phyloP scores from a whole-genome alignment of 2,888 invertebrate genomes.

The Diaprepes abbreviatus region DNA sequence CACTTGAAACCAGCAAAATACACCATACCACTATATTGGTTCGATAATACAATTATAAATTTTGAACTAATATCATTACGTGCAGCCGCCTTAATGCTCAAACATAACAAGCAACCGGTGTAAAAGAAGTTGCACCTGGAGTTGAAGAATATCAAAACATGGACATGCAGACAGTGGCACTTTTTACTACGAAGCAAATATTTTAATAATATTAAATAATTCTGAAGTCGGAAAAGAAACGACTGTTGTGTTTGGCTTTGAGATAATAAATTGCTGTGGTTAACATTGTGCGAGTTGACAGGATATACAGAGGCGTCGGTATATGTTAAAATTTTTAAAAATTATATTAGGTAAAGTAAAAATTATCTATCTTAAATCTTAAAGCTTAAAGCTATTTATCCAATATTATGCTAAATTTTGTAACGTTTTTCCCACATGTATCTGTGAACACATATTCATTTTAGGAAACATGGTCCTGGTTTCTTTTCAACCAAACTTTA shows the following conservation, averaged over 20 bases:
- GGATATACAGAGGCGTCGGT: slow-evolving; percentile 9
- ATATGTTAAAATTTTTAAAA: background rate
- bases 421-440: too few relatives aligned
- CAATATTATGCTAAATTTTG: too few relatives aligned
- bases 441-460: too few relatives aligned
- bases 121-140: slow-evolving; percentile 7
- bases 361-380: too few relatives aligned
- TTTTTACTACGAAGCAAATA: slow-evolving; percentile 31
- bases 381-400: too few relatives aligned
- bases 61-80: background rate
- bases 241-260: slow-evolving; percentile 18
- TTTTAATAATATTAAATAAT: slow-evolving; percentile 45
- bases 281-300: slow-evolving; percentile 19
- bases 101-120: background rate
- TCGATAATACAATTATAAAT: background rate
- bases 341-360: too few relatives aligned
- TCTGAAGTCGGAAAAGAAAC: slow-evolving; percentile 31
- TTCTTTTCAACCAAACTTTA: too few relatives aligned
- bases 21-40: too few relatives aligned
- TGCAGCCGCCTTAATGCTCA: slow-evolving; percentile 1
- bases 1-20: too few relatives aligned
- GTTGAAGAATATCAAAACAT: slow-evolving; percentile 11
- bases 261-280: slow-evolving; percentile 29
- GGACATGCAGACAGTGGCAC: slow-evolving; percentile 16
- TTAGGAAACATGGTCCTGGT: too few relatives aligned